Evolutionary conservation across 2,797 vertebrate genomes (phyloP), one percentile per base, ranked within the genome.

Genomic region (Lemur catta): DNA sequence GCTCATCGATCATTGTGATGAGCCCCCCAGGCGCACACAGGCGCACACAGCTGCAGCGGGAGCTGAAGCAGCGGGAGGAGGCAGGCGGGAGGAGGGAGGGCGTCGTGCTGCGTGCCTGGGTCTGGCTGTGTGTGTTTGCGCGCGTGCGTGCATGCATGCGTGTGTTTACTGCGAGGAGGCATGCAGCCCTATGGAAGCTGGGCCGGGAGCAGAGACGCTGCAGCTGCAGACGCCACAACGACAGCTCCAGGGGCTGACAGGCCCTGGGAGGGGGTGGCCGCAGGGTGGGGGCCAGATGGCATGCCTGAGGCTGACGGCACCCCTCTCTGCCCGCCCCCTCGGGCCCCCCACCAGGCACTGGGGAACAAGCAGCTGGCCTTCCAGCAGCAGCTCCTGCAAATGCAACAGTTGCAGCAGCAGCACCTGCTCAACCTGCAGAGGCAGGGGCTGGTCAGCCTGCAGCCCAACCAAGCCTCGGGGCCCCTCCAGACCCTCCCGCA

Each of bases 331-430:
- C 84, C 91, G 1, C 97, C 95, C 97, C 96, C 97, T 98, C 98
- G 98, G 97, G 96, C 98, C 98, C 95, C 93, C 95, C 98, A 95
- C 24, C 97, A 99, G 98, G 99, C 99, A 96, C 98, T 99, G 98
- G 99, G 99, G 98, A 99, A 98, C 98, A 99, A 99, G 98, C 99
- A 99, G 99, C 98, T 99, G 98, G 99, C 99, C 97, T 99, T 99
- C 98, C 99, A 99, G 99, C 99, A 99, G 98, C 99, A 99, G 99
- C 99, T 99, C 98, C 99, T 99, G 98, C 99, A 99, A 98, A 99
- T 99, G 99, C 99, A 99, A 99, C 99, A 99, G 98, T 98, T 99
- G 94, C 99, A 99, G 98, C 99, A 99, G 98, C 99, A 99, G 98
- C 99, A 99, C 98, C 99, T 99, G 98, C 99, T 99, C 98, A 99